Base-by-base conservation (phyloP, 2,113 vertebrate species). In the Rhegmatorhina hoffmannsi region DNA sequence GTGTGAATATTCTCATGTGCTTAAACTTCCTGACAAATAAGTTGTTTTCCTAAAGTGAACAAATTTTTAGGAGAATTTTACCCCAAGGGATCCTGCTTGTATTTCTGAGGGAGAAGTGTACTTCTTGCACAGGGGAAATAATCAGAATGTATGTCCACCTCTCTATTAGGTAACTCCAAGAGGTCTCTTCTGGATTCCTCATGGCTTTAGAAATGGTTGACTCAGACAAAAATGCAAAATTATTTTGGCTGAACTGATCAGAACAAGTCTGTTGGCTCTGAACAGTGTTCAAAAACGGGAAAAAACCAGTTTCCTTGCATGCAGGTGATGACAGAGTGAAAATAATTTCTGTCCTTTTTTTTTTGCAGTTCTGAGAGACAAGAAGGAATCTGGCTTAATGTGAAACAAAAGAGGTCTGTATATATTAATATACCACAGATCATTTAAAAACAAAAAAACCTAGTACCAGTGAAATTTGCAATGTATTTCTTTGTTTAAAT, bases 221-320 rank as follows among this genome's bases (percentile, higher is more conserved):
- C 43, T 86, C 50, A 92, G 77, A 81, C 74, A 68, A 44, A 84
- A 85, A 63, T 73, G 50, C 43, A 80, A 69, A 94, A 11, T 21
- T 33, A 85, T 95, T 96, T 96, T 95, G 85, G 67, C 75, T 83
- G 59, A 95, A 47, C 55, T 21, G 46, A 90, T 63, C 29, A 91
- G 21, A 47, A 47, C 24, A 36, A 89, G 18, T 52, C 17, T n/a
- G 7, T 90, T 95, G 90, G 55, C 72, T 74, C 23, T 6, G 11
- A 94, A 79, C 10, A 5, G 36, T 73, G 13, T 62, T 70, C 5
- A 62, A 83, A 92, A 91, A 52, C 6, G 24, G 17, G 12, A 31
- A 93, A 93, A 83, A 74, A 90, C 25, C 59, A 50, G 63, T 85
- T 92, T 88, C 34, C 46, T 86, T 4, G 5, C 9, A 38, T 36